phyloP scores from a whole-genome alignment of 2,888 invertebrate genomes.

The Apamea monoglypha region DNA sequence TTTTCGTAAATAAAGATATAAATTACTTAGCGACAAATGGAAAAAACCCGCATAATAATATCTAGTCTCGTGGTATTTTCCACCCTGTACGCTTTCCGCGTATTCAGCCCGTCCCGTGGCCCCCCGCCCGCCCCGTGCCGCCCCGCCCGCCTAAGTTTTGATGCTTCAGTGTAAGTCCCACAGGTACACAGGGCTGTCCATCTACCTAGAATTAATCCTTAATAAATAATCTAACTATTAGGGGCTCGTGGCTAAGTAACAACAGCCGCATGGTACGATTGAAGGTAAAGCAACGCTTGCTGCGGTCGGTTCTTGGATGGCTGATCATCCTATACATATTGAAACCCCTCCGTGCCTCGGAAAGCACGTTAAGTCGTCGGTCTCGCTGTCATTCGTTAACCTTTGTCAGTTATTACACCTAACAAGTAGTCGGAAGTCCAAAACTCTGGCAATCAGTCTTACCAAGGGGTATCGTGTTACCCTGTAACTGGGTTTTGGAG shows the following conservation, averaged over 20 bases:
- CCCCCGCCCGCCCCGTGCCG: conserved; percentile 1
- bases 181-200: conserved; percentile 25
- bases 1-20: neutral
- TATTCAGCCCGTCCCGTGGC: neutral
- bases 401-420: neutral
- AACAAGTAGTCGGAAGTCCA: neutral
- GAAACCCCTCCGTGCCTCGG: neutral
- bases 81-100: conserved; percentile 19
- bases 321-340: neutral
- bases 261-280: neutral
- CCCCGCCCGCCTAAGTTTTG: conserved; percentile 12
- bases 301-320: neutral
- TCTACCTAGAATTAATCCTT: neutral
- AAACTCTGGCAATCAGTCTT: neutral
- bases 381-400: neutral
- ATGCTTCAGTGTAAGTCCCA: conserved; percentile 10
- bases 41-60: conserved; percentile 43
- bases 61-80: conserved; percentile 38
- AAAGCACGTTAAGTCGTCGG: neutral
- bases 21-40: conserved; percentile 21
- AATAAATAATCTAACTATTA: neutral
- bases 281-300: neutral
- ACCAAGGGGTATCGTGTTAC: neutral
- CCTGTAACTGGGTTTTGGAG: neutral
- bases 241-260: neutral